phyloP scores from a whole-genome alignment of 2,888 invertebrate genomes.

The Drosophila putrida region DNA sequence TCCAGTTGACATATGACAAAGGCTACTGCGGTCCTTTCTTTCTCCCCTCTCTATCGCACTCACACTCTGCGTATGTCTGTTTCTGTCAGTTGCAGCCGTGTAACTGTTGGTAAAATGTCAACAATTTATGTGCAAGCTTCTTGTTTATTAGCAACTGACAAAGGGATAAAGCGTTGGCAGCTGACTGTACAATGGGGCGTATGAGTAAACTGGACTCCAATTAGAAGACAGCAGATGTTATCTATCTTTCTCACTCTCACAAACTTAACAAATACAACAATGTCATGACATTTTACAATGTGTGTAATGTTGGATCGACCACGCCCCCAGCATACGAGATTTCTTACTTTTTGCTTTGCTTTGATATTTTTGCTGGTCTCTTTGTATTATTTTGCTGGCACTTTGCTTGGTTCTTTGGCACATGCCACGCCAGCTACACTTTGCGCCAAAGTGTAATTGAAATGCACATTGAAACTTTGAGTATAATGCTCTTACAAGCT shows the following conservation, averaged over 20 bases:
- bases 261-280: conserved; percentile 26
- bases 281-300: conserved; percentile 47
- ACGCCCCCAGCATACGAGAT: conserved; percentile 21
- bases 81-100: conserved; percentile 28
- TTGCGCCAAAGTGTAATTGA: conserved; percentile 69
- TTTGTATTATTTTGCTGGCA: conserved; percentile 45
- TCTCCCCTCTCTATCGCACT: too few species aligned
- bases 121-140: conserved; percentile 57
- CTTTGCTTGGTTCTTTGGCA: conserved; percentile 35
- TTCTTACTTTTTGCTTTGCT: conserved; percentile 18
- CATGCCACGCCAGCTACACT: conserved; percentile 30
- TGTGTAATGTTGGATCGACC: conserved; percentile 39
- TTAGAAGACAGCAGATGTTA: conserved; percentile 44
- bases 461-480: conserved; percentile 75
- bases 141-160: conserved; percentile 65
- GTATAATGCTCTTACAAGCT: conserved; percentile 72
- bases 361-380: background rate
- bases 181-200: conserved; percentile 48
- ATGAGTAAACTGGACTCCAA: conserved; percentile 58
- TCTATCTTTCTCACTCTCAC: too few species aligned
- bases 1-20: conserved; percentile 49
- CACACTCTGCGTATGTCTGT: background rate
- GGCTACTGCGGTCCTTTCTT: conserved; percentile 11
- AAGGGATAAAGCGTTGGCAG: conserved; percentile 45
- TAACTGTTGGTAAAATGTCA: conserved; percentile 56